Conservation (phyloP, 2,888 invertebrate species). For the Tortrix viridana region DNA sequence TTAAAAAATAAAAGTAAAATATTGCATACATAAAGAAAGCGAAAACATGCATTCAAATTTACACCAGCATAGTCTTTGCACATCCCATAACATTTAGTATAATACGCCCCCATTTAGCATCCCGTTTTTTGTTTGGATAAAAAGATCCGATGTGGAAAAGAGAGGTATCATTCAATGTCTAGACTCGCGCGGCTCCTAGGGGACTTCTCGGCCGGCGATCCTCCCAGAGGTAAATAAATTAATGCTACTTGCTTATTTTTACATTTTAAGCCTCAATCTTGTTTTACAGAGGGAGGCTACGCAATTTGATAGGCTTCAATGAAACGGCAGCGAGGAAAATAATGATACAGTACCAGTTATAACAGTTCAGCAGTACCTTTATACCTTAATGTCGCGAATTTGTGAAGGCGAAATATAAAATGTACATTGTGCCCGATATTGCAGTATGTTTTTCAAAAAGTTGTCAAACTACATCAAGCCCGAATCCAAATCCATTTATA, state of each 20-base stretch:
- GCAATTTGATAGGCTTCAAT: constrained; percentile 22
- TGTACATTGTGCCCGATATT: no score
- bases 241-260: constrained; percentile 60
- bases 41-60: not conserved
- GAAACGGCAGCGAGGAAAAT: not conserved
- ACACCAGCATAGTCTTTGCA: not conserved
- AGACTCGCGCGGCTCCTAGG: constrained; percentile 58
- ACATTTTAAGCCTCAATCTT: constrained; percentile 43
- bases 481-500: no score
- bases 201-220: constrained; percentile 53
- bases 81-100: constrained; percentile 10
- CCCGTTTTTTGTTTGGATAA: constrained; percentile 22
- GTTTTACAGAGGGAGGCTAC: constrained; percentile 19
- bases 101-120: constrained; percentile 16
- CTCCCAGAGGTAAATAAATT: constrained; percentile 65
- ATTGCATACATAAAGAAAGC: no score
- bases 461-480: no score
- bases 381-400: no score
- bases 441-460: no score
- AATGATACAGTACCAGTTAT: not conserved
- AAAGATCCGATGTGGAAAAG: constrained; percentile 44
- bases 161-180: constrained; percentile 59
- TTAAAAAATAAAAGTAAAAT: no score
- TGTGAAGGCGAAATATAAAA: no score
- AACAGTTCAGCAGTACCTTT: no score